Evolutionary conservation across 2,888 invertebrate species (phyloP).

Genomic region (Cerastis leucographa): DNA sequence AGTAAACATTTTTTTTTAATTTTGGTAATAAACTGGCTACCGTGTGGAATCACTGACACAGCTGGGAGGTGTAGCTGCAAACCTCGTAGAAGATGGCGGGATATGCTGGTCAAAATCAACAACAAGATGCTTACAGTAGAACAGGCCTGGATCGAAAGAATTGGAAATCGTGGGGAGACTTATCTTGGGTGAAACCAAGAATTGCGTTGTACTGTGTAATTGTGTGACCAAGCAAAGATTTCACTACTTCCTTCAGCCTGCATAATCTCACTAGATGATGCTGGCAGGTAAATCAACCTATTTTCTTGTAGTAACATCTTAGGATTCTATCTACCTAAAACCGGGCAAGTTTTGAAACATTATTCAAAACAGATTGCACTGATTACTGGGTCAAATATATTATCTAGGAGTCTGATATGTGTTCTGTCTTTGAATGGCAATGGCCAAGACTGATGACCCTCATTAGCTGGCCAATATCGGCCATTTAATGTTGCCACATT

Average conservation of each 20-base stretch:
- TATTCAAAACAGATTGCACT: not conserved
- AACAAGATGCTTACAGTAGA: not conserved
- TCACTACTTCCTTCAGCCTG: not conserved
- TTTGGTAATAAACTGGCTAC: not conserved
- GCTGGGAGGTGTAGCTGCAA: not conserved
- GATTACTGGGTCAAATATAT: not conserved
- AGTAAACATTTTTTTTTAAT: not conserved
- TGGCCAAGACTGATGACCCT: constrained; percentile 7
- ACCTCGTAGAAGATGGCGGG: not conserved
- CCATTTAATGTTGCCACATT: constrained; percentile 23
- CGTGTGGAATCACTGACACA: not conserved
- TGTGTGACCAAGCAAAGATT: too few species aligned
- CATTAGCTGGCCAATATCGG: constrained; percentile 15
- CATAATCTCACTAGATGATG: not conserved
- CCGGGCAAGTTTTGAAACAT: not conserved
- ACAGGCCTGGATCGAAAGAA: not conserved
- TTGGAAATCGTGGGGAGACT: not conserved
- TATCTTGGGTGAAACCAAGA: not conserved
- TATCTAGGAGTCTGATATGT: not conserved
- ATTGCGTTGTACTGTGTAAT: too few species aligned
- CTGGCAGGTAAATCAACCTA: not conserved
- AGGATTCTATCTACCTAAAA: not conserved
- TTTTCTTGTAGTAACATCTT: not conserved
- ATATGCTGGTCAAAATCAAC: not conserved
- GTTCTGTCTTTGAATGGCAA: constrained; percentile 3